phyloP scores from a whole-genome alignment of 2,888 invertebrate genomes.

The Homarus gammarus region DNA sequence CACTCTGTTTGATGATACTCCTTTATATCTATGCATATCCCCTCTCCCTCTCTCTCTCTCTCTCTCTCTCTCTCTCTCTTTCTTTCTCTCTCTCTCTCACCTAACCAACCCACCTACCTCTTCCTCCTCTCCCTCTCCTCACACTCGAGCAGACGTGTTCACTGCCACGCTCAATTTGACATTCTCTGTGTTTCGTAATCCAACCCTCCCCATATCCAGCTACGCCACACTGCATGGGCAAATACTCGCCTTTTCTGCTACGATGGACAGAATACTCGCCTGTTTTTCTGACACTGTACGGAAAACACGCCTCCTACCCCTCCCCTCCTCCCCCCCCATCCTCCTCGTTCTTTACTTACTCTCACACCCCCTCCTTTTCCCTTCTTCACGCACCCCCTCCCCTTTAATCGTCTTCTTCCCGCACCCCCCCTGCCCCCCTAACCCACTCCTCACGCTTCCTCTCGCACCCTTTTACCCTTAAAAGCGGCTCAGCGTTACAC shows the following conservation, averaged over 20 bases:
- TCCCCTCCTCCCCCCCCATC: too few species aligned
- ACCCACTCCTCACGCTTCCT: too few species aligned
- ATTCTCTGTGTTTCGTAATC: conserved; percentile 3
- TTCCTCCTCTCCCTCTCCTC: conserved; percentile 27
- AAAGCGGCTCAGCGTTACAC: too few species aligned
- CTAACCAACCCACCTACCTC: too few species aligned
- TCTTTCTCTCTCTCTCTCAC: background rate
- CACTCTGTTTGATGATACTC: too few species aligned
- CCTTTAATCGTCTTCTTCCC: too few species aligned
- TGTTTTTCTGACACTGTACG: conserved; percentile 33
- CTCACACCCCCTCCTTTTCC: too few species aligned
- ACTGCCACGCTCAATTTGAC: background rate
- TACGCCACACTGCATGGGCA: conserved; percentile 8
- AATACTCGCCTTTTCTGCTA: conserved; percentile 3
- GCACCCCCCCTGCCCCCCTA: too few species aligned
- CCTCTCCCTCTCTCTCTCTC: background rate
- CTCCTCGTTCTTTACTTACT: too few species aligned
- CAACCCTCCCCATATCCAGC: background rate
- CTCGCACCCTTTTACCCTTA: too few species aligned
- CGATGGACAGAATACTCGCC: background rate
- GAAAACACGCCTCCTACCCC: too few species aligned
- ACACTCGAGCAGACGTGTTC: background rate
- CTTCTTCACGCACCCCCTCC: conserved; percentile 21
- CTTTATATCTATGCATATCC: background rate
- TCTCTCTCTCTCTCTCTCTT: background rate